phyloP scores from a whole-genome alignment of 2,113 vertebrate genomes.

The Lamprologus lemairii region DNA sequence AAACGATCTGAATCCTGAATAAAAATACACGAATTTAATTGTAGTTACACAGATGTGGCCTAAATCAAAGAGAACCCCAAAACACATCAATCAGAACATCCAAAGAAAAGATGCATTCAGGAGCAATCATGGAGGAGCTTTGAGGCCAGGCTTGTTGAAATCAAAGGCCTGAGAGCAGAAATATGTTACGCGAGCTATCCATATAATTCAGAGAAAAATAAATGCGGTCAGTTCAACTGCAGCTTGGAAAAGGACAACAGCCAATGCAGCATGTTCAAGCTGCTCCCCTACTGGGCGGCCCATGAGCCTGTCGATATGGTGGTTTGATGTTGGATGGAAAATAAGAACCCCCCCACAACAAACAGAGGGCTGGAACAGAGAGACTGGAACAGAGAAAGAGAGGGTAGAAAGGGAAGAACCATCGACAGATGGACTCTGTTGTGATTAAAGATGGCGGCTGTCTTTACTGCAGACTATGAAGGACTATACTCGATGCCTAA shows the following conservation, averaged over 20 bases:
- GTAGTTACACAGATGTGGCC: conserved; percentile 47
- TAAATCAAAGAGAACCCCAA: conserved; percentile 72
- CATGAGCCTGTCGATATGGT: conserved; percentile 76
- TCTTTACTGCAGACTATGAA: conserved; percentile 72
- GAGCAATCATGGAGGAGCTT: conserved; percentile 70
- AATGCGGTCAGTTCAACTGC: conserved; percentile 57
- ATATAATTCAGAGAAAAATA: conserved; percentile 49
- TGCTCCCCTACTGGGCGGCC: conserved; percentile 74
- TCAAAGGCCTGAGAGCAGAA: conserved; percentile 75
- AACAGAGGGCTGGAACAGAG: conserved; percentile 63
- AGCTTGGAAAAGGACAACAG: conserved; percentile 71
- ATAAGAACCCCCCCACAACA: conserved; percentile 70
- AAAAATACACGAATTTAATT: not conserved
- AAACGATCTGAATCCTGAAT: not conserved
- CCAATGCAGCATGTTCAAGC: conserved; percentile 74
- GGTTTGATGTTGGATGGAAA: conserved; percentile 72
- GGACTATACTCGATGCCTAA: conserved; percentile 49
- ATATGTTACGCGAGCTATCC: conserved; percentile 47
- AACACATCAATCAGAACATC: conserved; percentile 82
- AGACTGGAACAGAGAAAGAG: conserved; percentile 67
- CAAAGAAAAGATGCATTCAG: conserved; percentile 73
- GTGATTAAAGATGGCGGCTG: conserved; percentile 79
- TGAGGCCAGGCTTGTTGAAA: conserved; percentile 78
- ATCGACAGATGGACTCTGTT: conserved; percentile 72
- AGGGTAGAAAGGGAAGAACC: conserved; percentile 66